Evolutionary conservation across 1,140 invertebrate genomes (phyloP).

Genomic region (Callitettix versicolor): DNA sequence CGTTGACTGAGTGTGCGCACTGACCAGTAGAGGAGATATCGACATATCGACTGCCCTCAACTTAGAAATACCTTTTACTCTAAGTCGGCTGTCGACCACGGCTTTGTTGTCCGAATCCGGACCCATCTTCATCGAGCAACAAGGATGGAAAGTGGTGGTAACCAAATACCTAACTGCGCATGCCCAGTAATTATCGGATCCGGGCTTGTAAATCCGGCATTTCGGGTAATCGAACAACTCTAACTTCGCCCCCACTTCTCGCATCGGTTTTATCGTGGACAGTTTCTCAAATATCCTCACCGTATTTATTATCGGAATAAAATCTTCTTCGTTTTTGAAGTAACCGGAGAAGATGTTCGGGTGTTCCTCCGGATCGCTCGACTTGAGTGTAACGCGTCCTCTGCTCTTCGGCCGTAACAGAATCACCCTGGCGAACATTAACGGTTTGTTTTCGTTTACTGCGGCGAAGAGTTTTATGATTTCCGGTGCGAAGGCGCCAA

Average conservation of each 20-base stretch:
- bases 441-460: constrained; percentile 43
- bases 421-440: constrained; percentile 38
- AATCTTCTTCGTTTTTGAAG: constrained; percentile 26
- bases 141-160: constrained; percentile 48
- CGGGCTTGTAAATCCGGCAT: constrained; percentile 18
- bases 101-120: constrained; percentile 32
- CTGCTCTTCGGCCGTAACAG: constrained; percentile 37
- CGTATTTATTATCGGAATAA: constrained; percentile 34
- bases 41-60: constrained; percentile 34
- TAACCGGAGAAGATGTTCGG: constrained; percentile 50
- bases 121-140: constrained; percentile 49
- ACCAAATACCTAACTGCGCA: constrained; percentile 25
- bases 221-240: not conserved
- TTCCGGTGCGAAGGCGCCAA: constrained; percentile 50
- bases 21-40: constrained; percentile 59
- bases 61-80: constrained; percentile 30
- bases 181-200: constrained; percentile 34
- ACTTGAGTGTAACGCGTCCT: constrained; percentile 37
- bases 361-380: constrained; percentile 39
- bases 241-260: constrained; percentile 30
- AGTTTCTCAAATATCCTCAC: constrained; percentile 39
- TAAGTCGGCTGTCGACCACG: constrained; percentile 38
- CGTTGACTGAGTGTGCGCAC: constrained; percentile 59
- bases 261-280: constrained; percentile 45
- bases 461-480: constrained; percentile 46